phyloP scores from a whole-genome alignment of 2,888 invertebrate species.

The Stictocephala bisonia region DNA sequence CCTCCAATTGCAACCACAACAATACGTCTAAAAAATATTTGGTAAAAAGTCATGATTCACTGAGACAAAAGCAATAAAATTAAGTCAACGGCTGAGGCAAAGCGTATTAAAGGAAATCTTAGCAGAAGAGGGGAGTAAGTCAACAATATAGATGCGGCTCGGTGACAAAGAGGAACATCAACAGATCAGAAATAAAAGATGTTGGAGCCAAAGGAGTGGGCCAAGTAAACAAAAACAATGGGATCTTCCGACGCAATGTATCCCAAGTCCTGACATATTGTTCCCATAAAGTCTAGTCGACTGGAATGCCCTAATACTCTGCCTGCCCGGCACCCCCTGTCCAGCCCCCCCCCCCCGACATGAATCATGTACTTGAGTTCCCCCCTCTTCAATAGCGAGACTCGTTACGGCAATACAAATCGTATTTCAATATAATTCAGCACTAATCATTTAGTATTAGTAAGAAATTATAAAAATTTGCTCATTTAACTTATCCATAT shows the following conservation, averaged over 20 bases:
- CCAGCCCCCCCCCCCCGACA: not conserved
- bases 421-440: too few species aligned
- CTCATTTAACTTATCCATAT: too few species aligned
- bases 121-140: conserved; percentile 19
- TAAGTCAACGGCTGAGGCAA: conserved; percentile 31
- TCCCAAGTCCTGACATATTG: conserved; percentile 31
- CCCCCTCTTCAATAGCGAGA: too few species aligned
- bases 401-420: too few species aligned
- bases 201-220: conserved; percentile 30
- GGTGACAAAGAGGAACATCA: conserved; percentile 28
- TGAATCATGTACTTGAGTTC: too few species aligned
- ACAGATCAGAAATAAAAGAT: conserved; percentile 40
- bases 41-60: too few species aligned
- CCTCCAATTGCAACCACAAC: too few species aligned
- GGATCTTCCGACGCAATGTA: conserved; percentile 11
- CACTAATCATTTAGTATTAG: too few species aligned
- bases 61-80: conserved; percentile 35
- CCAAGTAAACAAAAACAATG: conserved; percentile 43
- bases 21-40: too few species aligned
- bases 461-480: too few species aligned
- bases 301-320: conserved; percentile 40
- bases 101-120: conserved; percentile 38
- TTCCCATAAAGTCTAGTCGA: conserved; percentile 31
- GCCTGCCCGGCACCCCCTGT: not conserved
- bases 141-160: conserved; percentile 31